Percentiles rank a stretch among this genome's conserved stretches.
phyloP scores from a whole-genome alignment of 2,797 vertebrate species.

The Trichosurus vulpecula region DNA sequence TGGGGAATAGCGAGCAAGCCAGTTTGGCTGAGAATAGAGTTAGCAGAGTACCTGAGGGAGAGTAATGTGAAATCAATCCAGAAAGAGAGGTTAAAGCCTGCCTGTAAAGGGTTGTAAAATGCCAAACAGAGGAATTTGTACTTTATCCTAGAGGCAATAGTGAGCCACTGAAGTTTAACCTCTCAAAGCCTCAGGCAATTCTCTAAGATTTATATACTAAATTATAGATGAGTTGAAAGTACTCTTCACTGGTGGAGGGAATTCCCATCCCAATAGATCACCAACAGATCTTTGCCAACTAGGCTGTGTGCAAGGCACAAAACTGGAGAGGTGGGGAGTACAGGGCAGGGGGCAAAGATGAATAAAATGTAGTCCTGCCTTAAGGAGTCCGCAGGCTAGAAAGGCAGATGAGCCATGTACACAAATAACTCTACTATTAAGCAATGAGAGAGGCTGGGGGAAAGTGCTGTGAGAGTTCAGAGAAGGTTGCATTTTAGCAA shows the following conservation, averaged over 20 bases:
- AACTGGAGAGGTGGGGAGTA: background rate
- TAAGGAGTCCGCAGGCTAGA: background rate
- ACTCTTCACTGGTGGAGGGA: background rate
- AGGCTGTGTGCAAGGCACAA: background rate
- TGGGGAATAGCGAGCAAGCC: background rate
- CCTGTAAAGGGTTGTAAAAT: background rate
- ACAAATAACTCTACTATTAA: background rate
- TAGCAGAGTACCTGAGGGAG: background rate
- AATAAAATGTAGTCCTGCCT: background rate
- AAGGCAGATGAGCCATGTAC: background rate
- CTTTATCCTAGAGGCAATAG: background rate
- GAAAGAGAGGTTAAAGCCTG: background rate
- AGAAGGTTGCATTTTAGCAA: background rate
- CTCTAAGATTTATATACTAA: background rate
- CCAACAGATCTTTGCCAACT: background rate
- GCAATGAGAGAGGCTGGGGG: background rate
- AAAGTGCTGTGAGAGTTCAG: background rate
- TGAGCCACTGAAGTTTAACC: background rate
- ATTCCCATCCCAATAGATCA: background rate
- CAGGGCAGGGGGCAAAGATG: background rate
- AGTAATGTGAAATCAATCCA: background rate
- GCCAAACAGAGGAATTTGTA: background rate
- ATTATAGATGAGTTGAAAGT: background rate
- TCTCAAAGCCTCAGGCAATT: background rate
- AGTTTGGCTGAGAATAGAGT: background rate